Base-by-base conservation (phyloP, 2,888 invertebrate genomes). In the Eupithecia subumbrata region DNA sequence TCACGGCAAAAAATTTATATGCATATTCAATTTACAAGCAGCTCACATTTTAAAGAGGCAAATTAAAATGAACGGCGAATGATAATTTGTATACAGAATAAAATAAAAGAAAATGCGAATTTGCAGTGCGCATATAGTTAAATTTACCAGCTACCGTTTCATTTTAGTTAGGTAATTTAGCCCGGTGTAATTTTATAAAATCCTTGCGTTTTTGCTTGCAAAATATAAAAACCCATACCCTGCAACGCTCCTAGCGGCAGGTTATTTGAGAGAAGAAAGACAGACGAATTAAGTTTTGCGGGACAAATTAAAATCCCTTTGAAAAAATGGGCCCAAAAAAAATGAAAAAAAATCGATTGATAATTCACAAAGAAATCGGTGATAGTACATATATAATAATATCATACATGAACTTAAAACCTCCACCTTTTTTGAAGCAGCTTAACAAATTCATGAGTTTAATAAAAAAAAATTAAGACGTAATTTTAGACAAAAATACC, bases 1-100 rank as follows among this genome's bases (percentile, higher is more conserved):
- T n/a, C n/a, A n/a, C n/a, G n/a, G n/a, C n/a, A n/a, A n/a, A n/a
- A n/a, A 30, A 30, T 34, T 34, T 34, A 16, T 48, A 40, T 68
- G 56, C 72, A 67, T 74, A 77, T 73, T 75, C 34, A 25, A 63
- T 71, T n/a, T 73, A 70, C 64, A 43, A 60, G n/a, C 25, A 40
- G 60, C 48, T 63, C 64, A 45, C n/a, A 64, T 64, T 72, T 52
- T 56, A 60, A 43, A n/a, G 45, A 43, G 30, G n/a, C 67, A 40
- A 70, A 40, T 70, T 67, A 56, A 74, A 67, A 72, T 63, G 25
- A 63, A 71, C 45, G 25, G 43, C 48, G 52, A 66, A 34, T 71
- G 25, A 63, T 63, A 30, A 30, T 69, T 69, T 56, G 67, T 71
- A 34, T 34, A 48, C 22, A 40, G 43, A 52, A 64, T 72, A 12